Evolutionary conservation across 2,797 vertebrate species (phyloP).

Genomic region (Gouania willdenowi): DNA sequence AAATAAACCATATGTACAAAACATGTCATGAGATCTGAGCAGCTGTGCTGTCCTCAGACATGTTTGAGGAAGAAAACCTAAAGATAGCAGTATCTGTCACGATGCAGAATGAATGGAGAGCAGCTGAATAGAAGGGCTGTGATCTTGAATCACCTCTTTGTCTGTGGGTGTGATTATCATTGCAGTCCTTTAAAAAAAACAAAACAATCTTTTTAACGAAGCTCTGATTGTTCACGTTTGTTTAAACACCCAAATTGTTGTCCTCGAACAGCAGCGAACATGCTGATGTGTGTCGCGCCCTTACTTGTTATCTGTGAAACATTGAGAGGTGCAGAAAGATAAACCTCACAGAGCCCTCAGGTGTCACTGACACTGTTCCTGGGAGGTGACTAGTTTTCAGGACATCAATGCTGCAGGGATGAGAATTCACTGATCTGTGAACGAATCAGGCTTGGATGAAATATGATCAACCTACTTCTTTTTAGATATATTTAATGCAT

Average conservation of each 20-base stretch:
- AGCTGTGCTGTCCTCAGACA: slow-evolving; percentile 18
- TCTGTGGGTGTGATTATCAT: slow-evolving; percentile 2
- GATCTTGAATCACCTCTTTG: background rate
- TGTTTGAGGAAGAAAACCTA: slow-evolving; percentile 8
- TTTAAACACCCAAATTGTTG: too few relatives aligned
- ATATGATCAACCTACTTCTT: background rate
- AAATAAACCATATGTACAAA: too few relatives aligned
- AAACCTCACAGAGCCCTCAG: background rate
- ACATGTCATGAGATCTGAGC: slow-evolving; percentile 3
- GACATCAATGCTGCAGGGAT: slow-evolving; percentile 10
- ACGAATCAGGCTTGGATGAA: background rate
- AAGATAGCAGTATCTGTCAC: slow-evolving; percentile 27
- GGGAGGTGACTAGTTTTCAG: slow-evolving; percentile 15
- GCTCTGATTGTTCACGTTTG: too few relatives aligned
- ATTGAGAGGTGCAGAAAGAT: background rate
- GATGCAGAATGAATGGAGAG: slow-evolving; percentile 11
- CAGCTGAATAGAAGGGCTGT: background rate
- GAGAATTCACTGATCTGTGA: background rate
- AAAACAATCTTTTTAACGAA: too few relatives aligned
- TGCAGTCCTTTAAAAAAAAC: background rate
- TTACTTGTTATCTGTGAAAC: too few relatives aligned
- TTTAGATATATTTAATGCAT: too few relatives aligned
- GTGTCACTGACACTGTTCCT: slow-evolving; percentile 3
- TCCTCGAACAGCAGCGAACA: too few relatives aligned
- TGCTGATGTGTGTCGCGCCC: too few relatives aligned